Base-by-base conservation (phyloP, 1,140 invertebrate genomes). In the Drosophila seguyi region DNA sequence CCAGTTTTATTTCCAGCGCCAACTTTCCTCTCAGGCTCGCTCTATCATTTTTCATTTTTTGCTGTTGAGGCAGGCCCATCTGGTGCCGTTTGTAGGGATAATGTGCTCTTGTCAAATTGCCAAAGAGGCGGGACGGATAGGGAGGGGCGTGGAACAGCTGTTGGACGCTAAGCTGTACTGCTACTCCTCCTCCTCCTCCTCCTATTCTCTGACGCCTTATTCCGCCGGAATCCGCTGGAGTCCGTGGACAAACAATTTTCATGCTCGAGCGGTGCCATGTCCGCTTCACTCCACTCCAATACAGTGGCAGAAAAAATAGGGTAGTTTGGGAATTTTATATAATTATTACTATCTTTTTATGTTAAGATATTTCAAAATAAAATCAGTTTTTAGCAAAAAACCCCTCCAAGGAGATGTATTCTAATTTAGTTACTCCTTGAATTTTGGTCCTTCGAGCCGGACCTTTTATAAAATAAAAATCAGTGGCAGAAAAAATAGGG, bases 51-150 rank as follows among this genome's bases (percentile, higher is more conserved):
- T 52, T 68, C 66, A 69, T 68, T 69, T 72, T 66, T 36, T 27
- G 18, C 36, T 36, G 16, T 47, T 45, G 52, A 47, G 68, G 68
- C 50, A 22, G 42, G 69, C 57, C 31, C 81, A 77, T 63, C 66
- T 80, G 76, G 61, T 69, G 75, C 79, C 79, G 74, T 82, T 87
- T 87, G 83, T 86, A 73, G 79, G 75, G 83, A 76, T 87, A 87
- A 86, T 86, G 83, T 67, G 79, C 79, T 62, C 69, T 87, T 86
- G 83, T 86, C 83, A 86, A 87, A 88, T 87, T 87, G 84, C 84
- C 84, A 88, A 88, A 82, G 50, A 60, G 77, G 45, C 38, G 48
- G 55, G 31, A 20, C n/a, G 38, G 16, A 4, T 16, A 6, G 0
- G 11, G 20, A 22, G n/a, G 10, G 48, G 10, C 14, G 38, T 34